Percentiles rank a stretch among this genome's conserved stretches.
Conservation (phyloP, 2,888 invertebrate genomes). For the Dendrolimus houi region DNA sequence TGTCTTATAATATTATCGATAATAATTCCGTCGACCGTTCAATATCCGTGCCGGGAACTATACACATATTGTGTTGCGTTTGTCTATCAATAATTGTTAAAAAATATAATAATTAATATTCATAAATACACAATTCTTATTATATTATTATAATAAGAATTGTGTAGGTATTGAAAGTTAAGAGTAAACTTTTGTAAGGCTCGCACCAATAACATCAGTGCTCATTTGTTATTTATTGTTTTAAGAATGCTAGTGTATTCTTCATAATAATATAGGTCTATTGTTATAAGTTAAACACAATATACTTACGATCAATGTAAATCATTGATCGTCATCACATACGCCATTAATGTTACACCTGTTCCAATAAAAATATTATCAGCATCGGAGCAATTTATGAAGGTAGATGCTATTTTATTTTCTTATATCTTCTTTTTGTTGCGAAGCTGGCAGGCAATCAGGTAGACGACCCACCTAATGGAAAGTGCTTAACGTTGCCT, state of each 20-base stretch:
- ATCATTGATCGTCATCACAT: conserved; percentile 26
- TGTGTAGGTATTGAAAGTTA: too few species aligned
- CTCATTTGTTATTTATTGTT: conserved; percentile 11
- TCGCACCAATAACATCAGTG: conserved; percentile 6
- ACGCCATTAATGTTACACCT: conserved; percentile 25
- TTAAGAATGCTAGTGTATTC: conserved; percentile 7
- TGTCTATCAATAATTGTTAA: conserved; percentile 1
- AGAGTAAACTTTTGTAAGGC: neutral
- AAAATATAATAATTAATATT: neutral
- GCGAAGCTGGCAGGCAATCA: too few species aligned
- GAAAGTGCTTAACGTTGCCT: too few species aligned
- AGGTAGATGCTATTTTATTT: too few species aligned
- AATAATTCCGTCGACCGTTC: too few species aligned
- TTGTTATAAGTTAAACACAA: conserved; percentile 29
- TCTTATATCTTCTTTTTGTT: too few species aligned
- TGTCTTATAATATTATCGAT: too few species aligned
- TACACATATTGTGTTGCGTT: neutral
- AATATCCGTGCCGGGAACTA: too few species aligned
- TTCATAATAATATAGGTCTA: conserved; percentile 14
- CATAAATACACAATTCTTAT: too few species aligned
- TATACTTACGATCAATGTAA: conserved; percentile 18
- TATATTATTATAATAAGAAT: too few species aligned
- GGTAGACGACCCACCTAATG: too few species aligned
- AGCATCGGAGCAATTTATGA: neutral
- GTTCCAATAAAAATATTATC: conserved; percentile 24